Evolutionary conservation across 2,888 invertebrate species (phyloP).

Genomic region (Drosophila borealis): DNA sequence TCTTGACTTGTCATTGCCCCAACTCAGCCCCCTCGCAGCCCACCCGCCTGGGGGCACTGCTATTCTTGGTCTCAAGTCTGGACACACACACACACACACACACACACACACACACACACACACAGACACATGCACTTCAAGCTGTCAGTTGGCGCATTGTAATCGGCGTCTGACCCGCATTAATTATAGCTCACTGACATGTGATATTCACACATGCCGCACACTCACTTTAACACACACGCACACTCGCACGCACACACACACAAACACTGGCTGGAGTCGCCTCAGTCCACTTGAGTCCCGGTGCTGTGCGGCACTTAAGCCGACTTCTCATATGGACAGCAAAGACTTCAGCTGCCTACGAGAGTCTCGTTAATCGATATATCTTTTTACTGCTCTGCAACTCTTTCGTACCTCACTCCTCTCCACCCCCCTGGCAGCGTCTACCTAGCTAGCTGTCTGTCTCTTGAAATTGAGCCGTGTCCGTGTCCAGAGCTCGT

Average conservation of each 20-base stretch:
- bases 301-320: conserved; percentile 57
- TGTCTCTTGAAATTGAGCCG: conserved; percentile 68
- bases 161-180: conserved; percentile 81
- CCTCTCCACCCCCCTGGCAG: not conserved
- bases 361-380: conserved; percentile 69
- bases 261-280: not conserved
- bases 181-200: conserved; percentile 80
- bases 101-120: not conserved
- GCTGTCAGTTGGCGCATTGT: conserved; percentile 80
- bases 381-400: conserved; percentile 54
- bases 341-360: conserved; percentile 64
- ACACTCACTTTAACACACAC: conserved; percentile 34
- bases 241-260: not conserved
- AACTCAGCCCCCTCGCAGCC: not conserved
- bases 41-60: not conserved
- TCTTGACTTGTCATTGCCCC: conserved; percentile 74
- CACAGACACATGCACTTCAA: conserved; percentile 70
- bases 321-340: conserved; percentile 57
- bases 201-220: conserved; percentile 76
- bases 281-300: conserved; percentile 48
- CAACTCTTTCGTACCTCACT: conserved; percentile 46
- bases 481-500: conserved; percentile 56
- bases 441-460: conserved; percentile 10
- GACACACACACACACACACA: conserved; percentile 30
- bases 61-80: conserved; percentile 33